Base-by-base conservation (phyloP, 2,888 invertebrate genomes). In the Unio delphinus region DNA sequence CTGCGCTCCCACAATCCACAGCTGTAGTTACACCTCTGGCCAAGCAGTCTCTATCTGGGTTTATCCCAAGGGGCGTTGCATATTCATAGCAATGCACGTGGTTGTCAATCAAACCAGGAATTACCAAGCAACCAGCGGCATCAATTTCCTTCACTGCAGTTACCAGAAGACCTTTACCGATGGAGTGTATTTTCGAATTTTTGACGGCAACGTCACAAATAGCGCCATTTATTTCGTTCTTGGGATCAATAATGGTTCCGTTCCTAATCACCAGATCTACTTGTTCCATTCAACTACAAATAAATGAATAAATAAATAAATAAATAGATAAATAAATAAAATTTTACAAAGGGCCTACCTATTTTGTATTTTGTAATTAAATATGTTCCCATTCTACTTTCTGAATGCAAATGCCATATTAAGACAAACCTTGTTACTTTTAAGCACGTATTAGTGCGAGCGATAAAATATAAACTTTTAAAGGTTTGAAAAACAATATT, bases 101-200 rank as follows among this genome's bases (percentile, higher is more conserved):
- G n/a, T 80, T 80, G 73, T 88, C 88, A 61, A 88, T 82, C 26
- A 88, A 74, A 26, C 88, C 88, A n/a, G 88, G 83, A 45, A 83
- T 83, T 59, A 87, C 84, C 30, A 86, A 63, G 65, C 82, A 86
- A 63, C 82, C 85, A 45, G 74, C 60, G 8, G 86, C 88, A 67
- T 86, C 80, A 61, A 83, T 83, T 34, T 68, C 75, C 34, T 74
- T 65, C 30, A 61, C 65, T n/a, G 79, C 71, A 28, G 68, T 62
- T 15, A 76, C 54, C 20, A 75, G 30, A 54, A 76, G 64, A 56
- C 78, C 65, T 15, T 67, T 64, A 34, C 77, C 79, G 18, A 80
- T 75, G 15, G 70, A 61, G 45, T 65, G 65, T 30, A 82, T 74
- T 23, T 69, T 63, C 3, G 73, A 76, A 64, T 81, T 70, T 68